These are phyloP conservation scores for Zaprionus taronus DNA, from an alignment of 1,140 invertebrate species.

Conservation along the genomic window DNA sequence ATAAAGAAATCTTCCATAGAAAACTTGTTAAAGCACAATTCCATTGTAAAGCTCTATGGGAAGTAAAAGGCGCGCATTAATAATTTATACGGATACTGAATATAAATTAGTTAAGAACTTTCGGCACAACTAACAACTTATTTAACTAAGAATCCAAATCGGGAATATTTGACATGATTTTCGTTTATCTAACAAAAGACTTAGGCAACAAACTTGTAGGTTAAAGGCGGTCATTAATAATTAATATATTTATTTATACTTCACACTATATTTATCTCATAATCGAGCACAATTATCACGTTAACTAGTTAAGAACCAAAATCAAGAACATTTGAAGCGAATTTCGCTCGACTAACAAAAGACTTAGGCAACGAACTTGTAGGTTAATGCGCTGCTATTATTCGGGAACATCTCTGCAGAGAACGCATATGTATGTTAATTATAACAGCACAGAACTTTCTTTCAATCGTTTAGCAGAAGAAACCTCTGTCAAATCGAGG, in stretches of 20 bases:
- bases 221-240: slow-evolving; percentile 8
- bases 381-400: slow-evolving; percentile 25
- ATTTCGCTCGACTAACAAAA: slow-evolving; percentile 32
- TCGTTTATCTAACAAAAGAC: slow-evolving; percentile 30
- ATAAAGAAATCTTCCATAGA: slow-evolving; percentile 13
- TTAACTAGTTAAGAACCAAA: not conserved
- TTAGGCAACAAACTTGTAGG: slow-evolving; percentile 14
- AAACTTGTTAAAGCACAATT: slow-evolving; percentile 28
- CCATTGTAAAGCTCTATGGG: not conserved
- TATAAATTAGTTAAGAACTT: not conserved
- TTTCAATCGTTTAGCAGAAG: slow-evolving; percentile 1
- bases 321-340: not conserved
- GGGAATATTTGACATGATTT: not conserved
- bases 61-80: slow-evolving; percentile 10
- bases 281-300: slow-evolving; percentile 12
- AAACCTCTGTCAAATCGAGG: not conserved
- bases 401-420: not conserved
- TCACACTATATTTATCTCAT: not conserved
- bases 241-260: slow-evolving; percentile 3
- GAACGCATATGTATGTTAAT: slow-evolving; percentile 22
- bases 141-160: not conserved
- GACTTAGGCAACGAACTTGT: slow-evolving; percentile 15
- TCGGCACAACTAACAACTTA: not conserved
- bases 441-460: slow-evolving; percentile 47
- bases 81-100: not conserved